Percentiles rank a stretch among this genome's conserved stretches.
These are phyloP conservation scores for Hydropotes inermis DNA, from an alignment of 2,113 vertebrate species.

Conservation along the genomic window DNA sequence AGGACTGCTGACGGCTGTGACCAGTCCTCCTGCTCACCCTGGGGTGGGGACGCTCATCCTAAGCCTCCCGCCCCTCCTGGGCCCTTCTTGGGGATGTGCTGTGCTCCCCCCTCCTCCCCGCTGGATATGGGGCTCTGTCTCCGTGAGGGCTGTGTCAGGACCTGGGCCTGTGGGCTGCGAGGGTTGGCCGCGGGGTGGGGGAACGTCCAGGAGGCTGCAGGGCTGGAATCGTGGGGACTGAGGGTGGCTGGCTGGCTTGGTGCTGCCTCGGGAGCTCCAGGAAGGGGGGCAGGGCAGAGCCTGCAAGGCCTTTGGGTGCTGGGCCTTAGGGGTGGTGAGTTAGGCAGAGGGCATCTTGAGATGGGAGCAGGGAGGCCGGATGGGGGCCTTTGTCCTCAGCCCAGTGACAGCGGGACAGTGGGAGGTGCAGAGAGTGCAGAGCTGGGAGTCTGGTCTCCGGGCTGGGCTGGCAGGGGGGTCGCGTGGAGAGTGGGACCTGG, in stretches of 20 bases:
- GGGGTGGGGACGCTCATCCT: rapidly evolving
- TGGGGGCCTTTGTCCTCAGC: background rate
- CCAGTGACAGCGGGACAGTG: background rate
- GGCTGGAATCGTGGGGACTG: background rate
- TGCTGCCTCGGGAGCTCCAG: background rate
- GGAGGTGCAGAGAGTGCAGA: background rate
- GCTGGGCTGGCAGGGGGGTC: background rate
- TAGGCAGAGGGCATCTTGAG: background rate
- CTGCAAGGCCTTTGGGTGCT: background rate
- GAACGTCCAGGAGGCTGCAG: background rate
- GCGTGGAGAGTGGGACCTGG: background rate
- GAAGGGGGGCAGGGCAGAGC: background rate
- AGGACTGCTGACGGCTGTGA: rapidly evolving
- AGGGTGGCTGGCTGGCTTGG: background rate
- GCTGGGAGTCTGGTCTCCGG: no score
- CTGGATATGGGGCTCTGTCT: background rate
- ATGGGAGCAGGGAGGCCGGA: background rate
- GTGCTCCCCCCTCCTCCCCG: rapidly evolving
- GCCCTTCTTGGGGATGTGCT: rapidly evolving
- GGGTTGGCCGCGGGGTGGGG: background rate
- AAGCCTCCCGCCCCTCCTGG: rapidly evolving
- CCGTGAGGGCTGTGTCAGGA: background rate
- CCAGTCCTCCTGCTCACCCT: rapidly evolving
- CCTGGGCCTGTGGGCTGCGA: background rate
- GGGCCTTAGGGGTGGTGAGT: background rate